Percentiles rank a stretch among this genome's conserved stretches.
These are phyloP conservation scores for Laticauda colubrina DNA, from an alignment of 2,113 vertebrate genomes.

Conservation along the genomic window DNA sequence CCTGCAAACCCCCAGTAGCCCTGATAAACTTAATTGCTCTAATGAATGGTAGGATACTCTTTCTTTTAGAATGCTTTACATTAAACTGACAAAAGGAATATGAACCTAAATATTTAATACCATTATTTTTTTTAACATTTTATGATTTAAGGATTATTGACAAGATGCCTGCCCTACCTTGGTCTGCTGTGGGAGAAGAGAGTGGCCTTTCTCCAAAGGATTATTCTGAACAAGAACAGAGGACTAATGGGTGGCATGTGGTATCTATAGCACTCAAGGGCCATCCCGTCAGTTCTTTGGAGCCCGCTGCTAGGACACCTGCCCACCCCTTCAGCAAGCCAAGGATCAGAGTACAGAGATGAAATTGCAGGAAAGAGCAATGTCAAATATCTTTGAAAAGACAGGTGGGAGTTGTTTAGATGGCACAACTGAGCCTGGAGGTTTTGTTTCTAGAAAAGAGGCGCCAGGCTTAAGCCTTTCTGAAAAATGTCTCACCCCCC, in stretches of 20 bases:
- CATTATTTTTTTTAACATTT: background rate
- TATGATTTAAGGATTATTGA: background rate
- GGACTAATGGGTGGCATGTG: background rate
- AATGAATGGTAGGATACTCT: background rate
- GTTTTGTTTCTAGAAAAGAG: constrained; percentile 5
- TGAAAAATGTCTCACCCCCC: background rate
- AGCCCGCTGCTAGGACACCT: background rate
- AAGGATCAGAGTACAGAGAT: background rate
- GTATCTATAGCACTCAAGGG: background rate
- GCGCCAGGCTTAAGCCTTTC: background rate
- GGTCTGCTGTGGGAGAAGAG: background rate
- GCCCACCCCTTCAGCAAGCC: background rate
- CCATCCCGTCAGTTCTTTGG: background rate
- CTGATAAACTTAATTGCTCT: background rate
- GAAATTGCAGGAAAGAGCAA: background rate
- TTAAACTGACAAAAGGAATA: background rate
- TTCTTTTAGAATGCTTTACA: background rate
- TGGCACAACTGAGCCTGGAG: background rate
- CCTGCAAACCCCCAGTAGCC: too few species aligned
- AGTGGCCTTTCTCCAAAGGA: background rate
- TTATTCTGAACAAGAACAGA: constrained; percentile 9
- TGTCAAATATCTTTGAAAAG: background rate
- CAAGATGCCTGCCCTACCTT: background rate
- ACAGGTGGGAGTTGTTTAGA: background rate
- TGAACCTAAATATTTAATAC: background rate